Percentiles rank a stretch among this genome's conserved stretches.
These are phyloP conservation scores for Rhopalosiphum nymphaeae DNA, from an alignment of 2,888 invertebrate genomes.

Conservation along the genomic window DNA sequence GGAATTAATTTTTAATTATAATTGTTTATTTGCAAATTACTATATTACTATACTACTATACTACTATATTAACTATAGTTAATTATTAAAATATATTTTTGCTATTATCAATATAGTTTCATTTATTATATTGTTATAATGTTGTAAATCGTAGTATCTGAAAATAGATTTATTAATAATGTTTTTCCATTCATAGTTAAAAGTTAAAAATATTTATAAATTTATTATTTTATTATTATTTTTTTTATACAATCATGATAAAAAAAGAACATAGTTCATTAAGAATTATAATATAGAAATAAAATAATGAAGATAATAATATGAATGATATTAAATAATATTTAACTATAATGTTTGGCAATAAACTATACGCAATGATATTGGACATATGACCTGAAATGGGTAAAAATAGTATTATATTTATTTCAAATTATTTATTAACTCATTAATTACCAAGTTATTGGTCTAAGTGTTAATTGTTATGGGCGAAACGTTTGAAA, in stretches of 20 bases:
- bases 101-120: neutral
- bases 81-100: neutral
- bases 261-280: neutral
- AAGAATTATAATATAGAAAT: neutral
- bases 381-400: neutral
- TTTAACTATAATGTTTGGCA: neutral
- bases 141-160: neutral
- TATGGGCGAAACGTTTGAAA: conserved; percentile 27
- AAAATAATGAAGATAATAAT: neutral
- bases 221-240: neutral
- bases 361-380: neutral
- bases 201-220: neutral
- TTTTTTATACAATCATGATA: neutral
- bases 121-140: neutral
- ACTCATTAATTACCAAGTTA: neutral
- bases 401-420: neutral
- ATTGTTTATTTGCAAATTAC: neutral
- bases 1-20: neutral
- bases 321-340: neutral
- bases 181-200: neutral
- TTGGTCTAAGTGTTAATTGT: conserved; percentile 34
- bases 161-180: neutral
- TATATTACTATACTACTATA: neutral
- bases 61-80: neutral
- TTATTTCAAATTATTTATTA: no score